Conservation (phyloP, 2,888 invertebrate genomes). For the Epirrhoe alternata region DNA sequence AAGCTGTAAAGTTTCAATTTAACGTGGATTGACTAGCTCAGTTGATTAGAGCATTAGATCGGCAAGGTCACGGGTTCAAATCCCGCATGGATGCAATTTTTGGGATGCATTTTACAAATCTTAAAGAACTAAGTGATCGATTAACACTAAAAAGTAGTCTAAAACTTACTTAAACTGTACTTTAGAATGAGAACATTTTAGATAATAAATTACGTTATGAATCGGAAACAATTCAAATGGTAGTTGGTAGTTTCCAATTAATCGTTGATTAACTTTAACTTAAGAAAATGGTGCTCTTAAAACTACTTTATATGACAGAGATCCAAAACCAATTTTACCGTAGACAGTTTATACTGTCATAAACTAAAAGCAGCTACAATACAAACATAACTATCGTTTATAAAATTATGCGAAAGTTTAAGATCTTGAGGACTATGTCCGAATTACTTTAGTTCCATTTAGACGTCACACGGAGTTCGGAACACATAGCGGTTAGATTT, state of each 20-base stretch:
- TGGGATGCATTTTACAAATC: no score
- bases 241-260: constrained; percentile 18
- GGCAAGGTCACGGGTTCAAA: no score
- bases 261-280: constrained; percentile 42
- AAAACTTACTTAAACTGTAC: constrained; percentile 28
- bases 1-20: no score
- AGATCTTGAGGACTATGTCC: constrained; percentile 50
- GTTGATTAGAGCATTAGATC: no score
- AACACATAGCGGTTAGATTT: constrained; percentile 67
- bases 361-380: constrained; percentile 51
- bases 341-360: constrained; percentile 46
- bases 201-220: constrained; percentile 35
- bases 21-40: no score
- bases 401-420: constrained; percentile 42
- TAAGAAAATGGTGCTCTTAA: constrained; percentile 50
- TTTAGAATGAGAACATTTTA: constrained; percentile 32
- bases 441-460: constrained; percentile 47
- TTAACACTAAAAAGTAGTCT: no score
- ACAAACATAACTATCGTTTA: constrained; percentile 13
- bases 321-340: constrained; percentile 56
- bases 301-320: constrained; percentile 58
- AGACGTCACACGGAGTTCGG: constrained; percentile 48
- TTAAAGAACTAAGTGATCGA: no score
- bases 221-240: constrained; percentile 34
- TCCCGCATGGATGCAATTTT: no score